Base-by-base conservation (phyloP, 2,113 vertebrate genomes). In the Gadus chalcogrammus region DNA sequence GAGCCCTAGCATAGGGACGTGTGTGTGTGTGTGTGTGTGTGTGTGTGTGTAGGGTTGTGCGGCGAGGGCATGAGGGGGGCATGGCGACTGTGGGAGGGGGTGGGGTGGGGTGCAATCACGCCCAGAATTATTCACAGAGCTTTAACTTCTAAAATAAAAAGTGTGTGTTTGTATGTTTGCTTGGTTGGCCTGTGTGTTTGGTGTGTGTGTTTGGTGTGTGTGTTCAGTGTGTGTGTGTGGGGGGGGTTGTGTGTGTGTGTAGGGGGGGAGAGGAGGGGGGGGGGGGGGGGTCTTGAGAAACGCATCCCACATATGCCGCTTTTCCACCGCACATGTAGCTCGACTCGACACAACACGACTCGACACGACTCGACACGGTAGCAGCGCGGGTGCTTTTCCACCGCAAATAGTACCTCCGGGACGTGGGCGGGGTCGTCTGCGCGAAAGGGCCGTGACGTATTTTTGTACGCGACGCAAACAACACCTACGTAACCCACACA, bases 101-200 rank as follows among this genome's bases (percentile, higher is more conserved):
- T 20, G 38, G 70, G 66, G 17, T 52, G 53, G 61, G 67, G 75
- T 24, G 24, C 4, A 11, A 4, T 42, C 38, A 56, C 52, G 66
- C 73, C 20, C 74, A 77, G 80, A 83, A 86, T 88, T 87, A 88
- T 88, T 90, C 86, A 90, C 81, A 77, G 48, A 72, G 74, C 61
- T 67, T 80, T 53, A 67, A 12, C 75, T 61, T 67, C 71, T 88
- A 82, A 89, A 83, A 85, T 6, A 42, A 42, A 42, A 42, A 42
- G 38, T 42, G 38, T 42, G 38, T 42, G 38, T 42, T 42, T 42
- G 38, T 42, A 4, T 42, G 38, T 42, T 42, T 42, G 38, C 38
- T 42, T 42, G 38, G 38, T 42, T 8, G 5, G 38, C 11, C 6
- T 42, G 38, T 42, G 38, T 42, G 38, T 42, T 24, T 24, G 24